Percentiles rank a stretch among this genome's conserved stretches.
Evolutionary conservation across 2,888 invertebrate species (phyloP).

Genomic region (Brachylomia viminalis): DNA sequence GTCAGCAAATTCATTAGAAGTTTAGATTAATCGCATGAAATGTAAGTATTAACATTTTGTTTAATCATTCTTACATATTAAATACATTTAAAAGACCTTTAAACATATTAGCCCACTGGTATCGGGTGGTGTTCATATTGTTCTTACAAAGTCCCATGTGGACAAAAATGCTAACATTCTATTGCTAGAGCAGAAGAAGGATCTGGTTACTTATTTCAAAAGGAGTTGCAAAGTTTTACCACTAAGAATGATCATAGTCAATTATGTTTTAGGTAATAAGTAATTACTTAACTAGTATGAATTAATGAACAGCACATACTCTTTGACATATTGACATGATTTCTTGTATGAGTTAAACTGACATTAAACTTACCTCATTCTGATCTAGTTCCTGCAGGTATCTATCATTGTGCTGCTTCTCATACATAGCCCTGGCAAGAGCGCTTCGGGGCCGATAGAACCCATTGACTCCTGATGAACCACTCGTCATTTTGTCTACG

Average conservation of each 20-base stretch:
- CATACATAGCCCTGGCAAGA: conserved; percentile 93
- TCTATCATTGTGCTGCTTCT: conserved; percentile 93
- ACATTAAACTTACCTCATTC: conserved; percentile 90
- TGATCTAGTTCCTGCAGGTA: conserved; percentile 92
- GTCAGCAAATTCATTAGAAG: conserved; percentile 11
- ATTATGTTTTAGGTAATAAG: not conserved
- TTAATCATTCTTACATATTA: not conserved
- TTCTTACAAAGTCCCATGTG: not conserved
- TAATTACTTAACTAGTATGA: not conserved
- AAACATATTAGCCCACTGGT: not conserved
- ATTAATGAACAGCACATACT: not conserved
- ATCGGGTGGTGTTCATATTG: not conserved
- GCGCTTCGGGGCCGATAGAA: conserved; percentile 93
- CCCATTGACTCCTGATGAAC: conserved; percentile 80
- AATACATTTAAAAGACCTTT: no score
- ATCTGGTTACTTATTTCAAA: not conserved
- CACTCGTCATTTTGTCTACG: conserved; percentile 78
- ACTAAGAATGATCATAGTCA: not conserved
- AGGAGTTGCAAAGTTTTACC: not conserved
- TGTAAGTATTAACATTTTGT: not conserved
- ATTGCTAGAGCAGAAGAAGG: no score
- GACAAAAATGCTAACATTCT: no score
- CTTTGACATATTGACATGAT: not conserved
- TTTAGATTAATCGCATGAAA: not conserved
- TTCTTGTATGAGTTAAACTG: not conserved